Base-by-base conservation (phyloP, 2,113 vertebrate species). In the Prunella fulvescens region DNA sequence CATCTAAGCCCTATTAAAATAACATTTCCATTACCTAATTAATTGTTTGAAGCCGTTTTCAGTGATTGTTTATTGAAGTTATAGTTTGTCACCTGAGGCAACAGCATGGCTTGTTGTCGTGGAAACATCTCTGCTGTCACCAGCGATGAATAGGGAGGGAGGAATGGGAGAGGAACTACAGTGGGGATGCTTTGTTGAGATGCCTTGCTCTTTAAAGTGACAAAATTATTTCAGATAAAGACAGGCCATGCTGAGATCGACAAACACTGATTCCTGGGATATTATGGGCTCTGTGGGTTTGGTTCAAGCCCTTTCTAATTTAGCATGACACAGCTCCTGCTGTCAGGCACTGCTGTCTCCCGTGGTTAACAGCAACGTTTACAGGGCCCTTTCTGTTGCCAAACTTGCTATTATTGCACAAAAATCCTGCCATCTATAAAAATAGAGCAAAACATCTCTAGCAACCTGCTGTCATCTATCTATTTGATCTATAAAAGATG, bases 91-190 rank as follows among this genome's bases (percentile, higher is more conserved):
- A 93, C 96, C 90, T 92, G 86, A 92, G 92, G 95, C 92, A 93
- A 86, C n/a, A 64, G 53, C 53, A 86, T 35, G 80, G n/a, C 65
- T 96, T 78, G 94, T 96, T 95, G 93, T 96, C 93, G 56, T 96
- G 94, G 95, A 94, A 96, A 96, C 96, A 81, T 67, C 88, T 86
- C 64, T 64, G 93, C 94, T 94, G 79, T 95, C 94, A 88, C 40
- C 19, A 48, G 85, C 2, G 0, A 82, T 66, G 88, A 81, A 86
- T 7, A 67, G 72, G 45, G 90, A 92, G 76, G 90, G 93, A 95
- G 88, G 92, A 78, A 44, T 35, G 1, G 28, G n/a, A 86, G 74
- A 40, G 51, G 47, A 92, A n/a, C 74, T 64, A 72, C 13, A 78
- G 64, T 88, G 65, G 53, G 81, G 80, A 24, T 37, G 67, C 86